phyloP scores from a whole-genome alignment of 2,797 vertebrate species.

The Crypturellus tataupa region DNA sequence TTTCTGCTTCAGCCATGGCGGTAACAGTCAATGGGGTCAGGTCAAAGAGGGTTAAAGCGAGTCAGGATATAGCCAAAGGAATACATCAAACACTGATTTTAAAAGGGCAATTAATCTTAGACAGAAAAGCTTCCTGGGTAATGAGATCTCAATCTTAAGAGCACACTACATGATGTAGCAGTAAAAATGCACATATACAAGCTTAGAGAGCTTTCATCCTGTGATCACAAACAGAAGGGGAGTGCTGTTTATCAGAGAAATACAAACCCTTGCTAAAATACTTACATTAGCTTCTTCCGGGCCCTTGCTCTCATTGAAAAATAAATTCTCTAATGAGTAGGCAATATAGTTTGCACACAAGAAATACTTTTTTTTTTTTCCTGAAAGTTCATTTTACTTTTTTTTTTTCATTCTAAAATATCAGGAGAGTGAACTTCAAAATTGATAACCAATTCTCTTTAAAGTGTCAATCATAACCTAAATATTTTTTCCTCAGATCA shows the following conservation, averaged over 20 bases:
- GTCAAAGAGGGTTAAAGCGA: conserved; percentile 85
- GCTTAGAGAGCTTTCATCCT: conserved; percentile 82
- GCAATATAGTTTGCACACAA: neutral
- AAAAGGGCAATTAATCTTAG: conserved; percentile 86
- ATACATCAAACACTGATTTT: conserved; percentile 86
- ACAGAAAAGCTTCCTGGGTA: conserved; percentile 85
- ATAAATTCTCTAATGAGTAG: conserved; percentile 59
- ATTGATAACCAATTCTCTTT: neutral
- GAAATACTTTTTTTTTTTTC: conserved; percentile 4
- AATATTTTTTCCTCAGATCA: neutral
- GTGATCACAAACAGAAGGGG: conserved; percentile 84
- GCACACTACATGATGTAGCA: conserved; percentile 82
- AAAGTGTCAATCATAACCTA: neutral
- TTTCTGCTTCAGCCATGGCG: conserved; percentile 74
- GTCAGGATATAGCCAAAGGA: conserved; percentile 84
- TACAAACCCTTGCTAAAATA: conserved; percentile 80
- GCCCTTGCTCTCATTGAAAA: conserved; percentile 38
- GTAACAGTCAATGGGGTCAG: conserved; percentile 83
- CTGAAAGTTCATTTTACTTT: neutral
- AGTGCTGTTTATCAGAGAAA: conserved; percentile 82
- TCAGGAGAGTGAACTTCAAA: neutral
- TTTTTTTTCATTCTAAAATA: neutral
- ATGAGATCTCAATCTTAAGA: conserved; percentile 85
- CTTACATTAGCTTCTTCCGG: conserved; percentile 79
- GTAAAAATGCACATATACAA: conserved; percentile 85